Conservation (phyloP, 37 sponge, comb jelly and placozoan genomes). For the Bolinopsis microptera region DNA sequence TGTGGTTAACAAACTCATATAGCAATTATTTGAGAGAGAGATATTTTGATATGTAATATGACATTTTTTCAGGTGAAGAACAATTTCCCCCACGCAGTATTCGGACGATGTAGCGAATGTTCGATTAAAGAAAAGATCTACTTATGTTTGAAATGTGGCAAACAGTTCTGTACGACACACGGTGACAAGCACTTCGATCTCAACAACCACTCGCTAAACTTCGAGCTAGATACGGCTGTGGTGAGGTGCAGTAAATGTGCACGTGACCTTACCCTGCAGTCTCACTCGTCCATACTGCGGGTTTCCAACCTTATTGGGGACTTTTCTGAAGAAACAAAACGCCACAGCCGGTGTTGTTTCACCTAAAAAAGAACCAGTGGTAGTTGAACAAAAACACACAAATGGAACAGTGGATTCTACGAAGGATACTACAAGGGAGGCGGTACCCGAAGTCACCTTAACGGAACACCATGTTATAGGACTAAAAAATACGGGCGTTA, state of each 20-base stretch:
- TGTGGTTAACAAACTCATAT: too few species aligned
- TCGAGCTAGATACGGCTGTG: not conserved
- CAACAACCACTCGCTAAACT: constrained; percentile 14
- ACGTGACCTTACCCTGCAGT: not conserved
- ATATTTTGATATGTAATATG: too few species aligned
- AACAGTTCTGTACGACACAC: constrained; percentile 14
- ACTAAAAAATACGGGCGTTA: constrained; percentile 40
- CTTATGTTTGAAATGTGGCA: constrained; percentile 57
- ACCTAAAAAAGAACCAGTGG: not conserved
- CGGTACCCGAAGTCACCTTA: not conserved
- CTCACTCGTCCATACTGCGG: not conserved
- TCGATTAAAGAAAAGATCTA: not conserved
- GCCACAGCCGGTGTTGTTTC: not conserved
- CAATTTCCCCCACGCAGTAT: not conserved
- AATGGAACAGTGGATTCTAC: not conserved
- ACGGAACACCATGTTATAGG: not conserved
- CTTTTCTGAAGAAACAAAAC: constrained; percentile 17
- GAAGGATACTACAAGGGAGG: too few species aligned
- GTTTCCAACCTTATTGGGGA: not conserved
- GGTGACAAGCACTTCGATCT: not conserved
- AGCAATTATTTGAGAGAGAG: too few species aligned
- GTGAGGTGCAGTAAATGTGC: constrained; percentile 22
- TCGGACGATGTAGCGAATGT: constrained; percentile 16
- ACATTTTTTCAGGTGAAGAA: not conserved
- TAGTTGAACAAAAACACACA: not conserved